Evolutionary conservation across 2,888 invertebrate species (phyloP).

Genomic region (Caenorhabditis afra): DNA sequence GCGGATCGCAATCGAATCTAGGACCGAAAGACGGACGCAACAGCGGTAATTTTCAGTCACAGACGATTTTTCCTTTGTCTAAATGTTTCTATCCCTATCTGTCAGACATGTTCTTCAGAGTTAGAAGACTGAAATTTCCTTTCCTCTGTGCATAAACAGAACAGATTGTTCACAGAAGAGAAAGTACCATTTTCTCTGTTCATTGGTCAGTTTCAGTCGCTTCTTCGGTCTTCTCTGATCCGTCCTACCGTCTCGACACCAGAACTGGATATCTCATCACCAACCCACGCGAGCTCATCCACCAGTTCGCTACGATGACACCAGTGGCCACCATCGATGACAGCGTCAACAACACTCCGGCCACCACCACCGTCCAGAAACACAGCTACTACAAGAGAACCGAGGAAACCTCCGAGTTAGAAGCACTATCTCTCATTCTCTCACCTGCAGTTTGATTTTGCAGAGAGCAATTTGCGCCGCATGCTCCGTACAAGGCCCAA

Average conservation of each 20-base stretch:
- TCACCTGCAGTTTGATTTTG: conserved; percentile 8
- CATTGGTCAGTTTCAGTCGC: conserved; percentile 47
- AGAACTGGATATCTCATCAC: conserved; percentile 77
- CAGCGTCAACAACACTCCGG: conserved; percentile 67
- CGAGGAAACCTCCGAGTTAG: conserved; percentile 71
- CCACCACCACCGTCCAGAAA: conserved; percentile 67
- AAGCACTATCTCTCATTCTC: background rate
- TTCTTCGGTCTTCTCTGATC: conserved; percentile 71
- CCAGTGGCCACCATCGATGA: conserved; percentile 74
- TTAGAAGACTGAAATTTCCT: background rate
- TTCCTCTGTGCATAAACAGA: background rate
- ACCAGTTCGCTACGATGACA: conserved; percentile 79
- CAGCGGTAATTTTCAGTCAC: conserved; percentile 47
- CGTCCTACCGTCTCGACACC: conserved; percentile 70
- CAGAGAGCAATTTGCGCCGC: conserved; percentile 69
- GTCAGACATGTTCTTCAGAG: conserved; percentile 8
- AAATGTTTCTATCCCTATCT: conserved; percentile 25
- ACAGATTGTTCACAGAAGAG: conserved; percentile 22
- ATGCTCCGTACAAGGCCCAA: conserved; percentile 74
- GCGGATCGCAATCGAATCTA: conserved; percentile 50
- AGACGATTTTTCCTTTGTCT: background rate
- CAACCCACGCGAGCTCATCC: conserved; percentile 80
- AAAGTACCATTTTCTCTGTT: background rate
- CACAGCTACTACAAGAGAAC: conserved; percentile 73
- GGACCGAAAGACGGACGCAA: conserved; percentile 64